phyloP scores from a whole-genome alignment of 2,888 invertebrate genomes.

The Trachelus tabidus region DNA sequence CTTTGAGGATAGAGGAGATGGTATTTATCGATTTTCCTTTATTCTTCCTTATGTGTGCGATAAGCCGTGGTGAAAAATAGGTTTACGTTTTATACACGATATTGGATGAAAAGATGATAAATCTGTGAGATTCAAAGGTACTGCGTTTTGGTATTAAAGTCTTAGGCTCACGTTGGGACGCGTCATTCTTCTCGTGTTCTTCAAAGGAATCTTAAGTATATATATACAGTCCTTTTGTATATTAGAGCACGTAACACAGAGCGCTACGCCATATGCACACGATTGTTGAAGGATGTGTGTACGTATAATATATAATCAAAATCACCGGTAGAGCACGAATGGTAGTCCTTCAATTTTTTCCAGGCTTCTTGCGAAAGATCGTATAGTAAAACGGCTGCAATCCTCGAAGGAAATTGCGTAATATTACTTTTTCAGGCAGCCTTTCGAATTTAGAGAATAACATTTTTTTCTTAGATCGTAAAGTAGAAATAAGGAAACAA shows the following conservation, averaged over 20 bases:
- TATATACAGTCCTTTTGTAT: not conserved
- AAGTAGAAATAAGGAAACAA: not conserved
- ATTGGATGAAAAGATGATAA: not conserved
- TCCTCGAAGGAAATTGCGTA: not conserved
- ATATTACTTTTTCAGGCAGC: not conserved
- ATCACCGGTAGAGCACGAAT: not conserved
- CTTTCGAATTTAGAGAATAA: not conserved
- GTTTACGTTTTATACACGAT: not conserved
- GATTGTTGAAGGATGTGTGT: not conserved
- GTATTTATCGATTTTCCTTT: not conserved
- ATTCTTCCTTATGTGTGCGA: not conserved
- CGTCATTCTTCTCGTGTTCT: not conserved
- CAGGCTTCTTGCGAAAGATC: not conserved
- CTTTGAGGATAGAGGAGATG: not conserved
- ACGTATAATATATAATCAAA: not conserved
- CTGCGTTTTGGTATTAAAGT: not conserved
- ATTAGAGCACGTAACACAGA: not conserved
- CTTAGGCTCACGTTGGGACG: not conserved
- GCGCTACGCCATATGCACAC: not conserved
- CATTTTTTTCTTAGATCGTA: not conserved
- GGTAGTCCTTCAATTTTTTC: not conserved
- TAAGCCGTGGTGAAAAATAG: not conserved
- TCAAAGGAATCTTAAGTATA: not conserved
- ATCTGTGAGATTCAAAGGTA: not conserved
- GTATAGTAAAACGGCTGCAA: not conserved